Conservation (phyloP, 2,888 invertebrate species). For the Trissolcus brochymenae region DNA sequence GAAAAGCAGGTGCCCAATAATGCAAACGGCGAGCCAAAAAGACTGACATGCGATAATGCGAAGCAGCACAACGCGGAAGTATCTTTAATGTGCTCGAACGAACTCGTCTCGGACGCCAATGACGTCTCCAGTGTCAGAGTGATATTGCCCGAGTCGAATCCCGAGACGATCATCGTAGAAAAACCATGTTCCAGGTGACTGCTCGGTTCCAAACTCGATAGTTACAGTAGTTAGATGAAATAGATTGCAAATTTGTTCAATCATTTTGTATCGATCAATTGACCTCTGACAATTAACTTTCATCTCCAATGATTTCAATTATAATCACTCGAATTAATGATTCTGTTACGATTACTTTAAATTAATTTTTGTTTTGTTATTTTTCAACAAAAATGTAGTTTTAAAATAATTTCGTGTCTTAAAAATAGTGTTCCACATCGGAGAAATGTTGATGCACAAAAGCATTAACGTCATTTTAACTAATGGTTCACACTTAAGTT, state of each 20-base stretch:
- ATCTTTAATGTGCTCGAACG: conserved; percentile 28
- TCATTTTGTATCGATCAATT: too few species aligned
- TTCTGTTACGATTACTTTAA: too few species aligned
- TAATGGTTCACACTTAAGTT: conserved; percentile 12
- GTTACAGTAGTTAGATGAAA: too few species aligned
- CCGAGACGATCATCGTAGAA: conserved; percentile 32
- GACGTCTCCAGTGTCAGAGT: conserved; percentile 16
- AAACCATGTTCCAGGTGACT: conserved; percentile 52
- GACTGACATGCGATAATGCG: conserved; percentile 50
- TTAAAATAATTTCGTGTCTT: too few species aligned
- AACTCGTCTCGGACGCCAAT: conserved; percentile 11
- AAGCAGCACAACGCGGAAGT: conserved; percentile 40
- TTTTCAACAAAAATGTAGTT: too few species aligned
- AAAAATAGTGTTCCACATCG: conserved; percentile 1
- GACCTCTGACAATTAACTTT: too few species aligned
- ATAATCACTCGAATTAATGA: too few species aligned
- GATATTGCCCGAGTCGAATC: conserved; percentile 32
- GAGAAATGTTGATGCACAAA: not conserved
- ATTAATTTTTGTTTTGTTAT: too few species aligned
- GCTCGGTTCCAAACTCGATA: too few species aligned
- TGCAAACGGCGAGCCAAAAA: conserved; percentile 46
- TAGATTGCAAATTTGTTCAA: too few species aligned
- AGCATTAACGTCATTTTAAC: conserved; percentile 1
- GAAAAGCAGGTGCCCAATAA: conserved; percentile 43
- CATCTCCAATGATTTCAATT: too few species aligned